Base-by-base conservation (phyloP, 2,113 vertebrate species). In the Cyphomyrus discorhynchus region DNA sequence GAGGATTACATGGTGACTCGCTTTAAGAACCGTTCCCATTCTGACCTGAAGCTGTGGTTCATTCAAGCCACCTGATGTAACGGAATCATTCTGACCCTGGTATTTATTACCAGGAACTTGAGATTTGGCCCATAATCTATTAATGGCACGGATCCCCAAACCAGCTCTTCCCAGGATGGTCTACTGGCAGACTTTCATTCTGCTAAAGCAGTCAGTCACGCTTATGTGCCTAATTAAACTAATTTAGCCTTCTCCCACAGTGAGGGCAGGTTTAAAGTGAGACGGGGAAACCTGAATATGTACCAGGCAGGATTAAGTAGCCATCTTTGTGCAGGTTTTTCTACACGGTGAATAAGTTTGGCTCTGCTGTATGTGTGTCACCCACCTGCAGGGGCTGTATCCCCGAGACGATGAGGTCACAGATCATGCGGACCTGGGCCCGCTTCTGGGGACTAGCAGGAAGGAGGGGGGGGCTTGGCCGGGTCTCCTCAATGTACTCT, bases 301-400 rank as follows among this genome's bases (percentile, higher is more conserved):
- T 46, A 46, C 5, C 15, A 15, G 39, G 35, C 13, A 42, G 62
- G 62, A 70, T 70, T 70, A 70, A 27, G 62, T 70, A 31, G 62
- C 74, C 35, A 80, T 42, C 15, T 80, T 42, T 80, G 5, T 80
- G 35, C 1, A 5, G 31, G n/a, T 27, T 70, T 82, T 84, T 47
- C 82, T 47, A 21, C n/a, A 10, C 3, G 3, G 31, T 35, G 35
- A 15, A 42, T 19, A 42, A 19, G 74, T 80, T 42, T 80, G 15
- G 74, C 35, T n/a, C 82, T 46, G 42, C 21, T n/a, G 82, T 35
- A 35, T 31, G 77, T n/a, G 8, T 50, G 45, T 56, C 56, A 89
- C 90, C 27, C 93, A 98, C 98, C 97, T 99, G 98, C 70, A 99
- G 91, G 17, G 98, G 98, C 90, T 99, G 98, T 93, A 99, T 99